Evolutionary conservation across 2,113 vertebrate genomes (phyloP).

Genomic region (Stictonetta naevosa): DNA sequence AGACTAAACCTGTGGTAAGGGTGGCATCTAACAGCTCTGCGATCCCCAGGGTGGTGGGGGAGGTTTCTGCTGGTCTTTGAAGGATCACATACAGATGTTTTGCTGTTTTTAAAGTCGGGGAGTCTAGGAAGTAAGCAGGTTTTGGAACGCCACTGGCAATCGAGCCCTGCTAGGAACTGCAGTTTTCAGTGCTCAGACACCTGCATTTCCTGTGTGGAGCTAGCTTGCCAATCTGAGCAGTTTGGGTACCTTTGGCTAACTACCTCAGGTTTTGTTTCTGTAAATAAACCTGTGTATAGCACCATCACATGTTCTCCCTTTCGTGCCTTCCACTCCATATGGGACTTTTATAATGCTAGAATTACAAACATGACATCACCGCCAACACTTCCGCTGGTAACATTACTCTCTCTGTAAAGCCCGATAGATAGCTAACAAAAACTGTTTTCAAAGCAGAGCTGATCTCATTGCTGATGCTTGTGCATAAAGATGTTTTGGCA

Average conservation of each 20-base stretch:
- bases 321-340: background rate
- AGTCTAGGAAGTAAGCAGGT: background rate
- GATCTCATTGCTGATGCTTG: constrained; percentile 31
- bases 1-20: background rate
- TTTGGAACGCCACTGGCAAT: background rate
- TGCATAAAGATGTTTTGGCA: constrained; percentile 12
- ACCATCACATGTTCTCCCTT: background rate
- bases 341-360: background rate
- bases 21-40: constrained; percentile 16
- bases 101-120: background rate
- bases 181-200: background rate
- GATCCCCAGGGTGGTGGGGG: background rate
- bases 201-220: background rate
- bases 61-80: background rate
- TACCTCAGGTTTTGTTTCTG: background rate
- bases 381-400: background rate
- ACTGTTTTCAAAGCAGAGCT: constrained; percentile 33
- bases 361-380: background rate
- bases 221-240: background rate
- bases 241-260: background rate
- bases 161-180: background rate
- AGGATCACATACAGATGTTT: background rate
- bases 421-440: background rate
- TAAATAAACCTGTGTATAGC: background rate
- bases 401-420: background rate